A percentile compares a stretch with the other conserved stretches of the same genome.
These are phyloP conservation scores for Prolemur simus DNA, from an alignment of 2,113 vertebrate genomes.

Conservation along the genomic window DNA sequence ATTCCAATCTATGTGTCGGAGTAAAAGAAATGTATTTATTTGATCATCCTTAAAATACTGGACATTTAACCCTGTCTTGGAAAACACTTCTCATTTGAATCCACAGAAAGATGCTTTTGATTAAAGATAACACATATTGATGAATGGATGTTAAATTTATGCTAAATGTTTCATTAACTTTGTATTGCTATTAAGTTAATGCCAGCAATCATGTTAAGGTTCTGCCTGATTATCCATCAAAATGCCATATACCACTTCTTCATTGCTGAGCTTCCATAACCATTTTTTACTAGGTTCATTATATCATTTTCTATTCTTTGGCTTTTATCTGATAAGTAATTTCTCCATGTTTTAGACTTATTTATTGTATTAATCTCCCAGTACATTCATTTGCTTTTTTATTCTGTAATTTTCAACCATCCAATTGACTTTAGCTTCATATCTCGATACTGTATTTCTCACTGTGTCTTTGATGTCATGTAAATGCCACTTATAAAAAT, in stretches of 20 bases:
- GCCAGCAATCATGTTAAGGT: constrained; percentile 53
- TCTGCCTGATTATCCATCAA: constrained; percentile 42
- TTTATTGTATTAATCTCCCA: not conserved
- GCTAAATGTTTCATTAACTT: constrained; percentile 71
- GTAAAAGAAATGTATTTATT: constrained; percentile 50
- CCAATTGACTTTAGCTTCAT: not conserved
- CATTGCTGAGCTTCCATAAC: not conserved
- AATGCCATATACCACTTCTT: not conserved
- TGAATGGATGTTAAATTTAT: constrained; percentile 51
- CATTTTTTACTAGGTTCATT: not conserved
- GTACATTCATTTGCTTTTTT: constrained; percentile 41
- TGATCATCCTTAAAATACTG: constrained; percentile 41
- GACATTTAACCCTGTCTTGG: not conserved
- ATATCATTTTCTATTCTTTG: not conserved
- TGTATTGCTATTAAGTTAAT: constrained; percentile 52
- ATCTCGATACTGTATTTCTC: not conserved
- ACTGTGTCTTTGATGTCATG: constrained; percentile 27
- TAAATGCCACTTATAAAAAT: constrained; percentile 38
- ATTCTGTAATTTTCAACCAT: constrained; percentile 55
- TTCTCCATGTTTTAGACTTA: not conserved
- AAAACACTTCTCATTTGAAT: not conserved
- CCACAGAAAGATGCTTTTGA: constrained; percentile 50
- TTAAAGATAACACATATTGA: constrained; percentile 45
- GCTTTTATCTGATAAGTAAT: not conserved
- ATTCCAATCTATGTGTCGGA: not conserved